Evolutionary conservation across 2,113 vertebrate species (phyloP).

Genomic region (Lynx canadensis): DNA sequence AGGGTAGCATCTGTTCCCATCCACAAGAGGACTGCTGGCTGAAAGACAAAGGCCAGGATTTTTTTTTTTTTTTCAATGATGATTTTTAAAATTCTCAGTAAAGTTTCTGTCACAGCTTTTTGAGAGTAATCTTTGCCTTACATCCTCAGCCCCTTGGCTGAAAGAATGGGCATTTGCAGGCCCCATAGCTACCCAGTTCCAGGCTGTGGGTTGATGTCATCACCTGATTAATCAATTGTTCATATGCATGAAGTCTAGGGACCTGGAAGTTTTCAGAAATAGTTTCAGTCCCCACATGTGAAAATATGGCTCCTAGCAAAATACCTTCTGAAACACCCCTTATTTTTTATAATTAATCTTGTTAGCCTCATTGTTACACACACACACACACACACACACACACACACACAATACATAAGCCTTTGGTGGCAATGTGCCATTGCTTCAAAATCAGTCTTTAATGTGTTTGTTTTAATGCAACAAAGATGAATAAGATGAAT

Average conservation of each 20-base stretch:
- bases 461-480: neutral
- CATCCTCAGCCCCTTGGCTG: neutral
- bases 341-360: constrained; percentile 7
- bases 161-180: neutral
- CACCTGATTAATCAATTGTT: neutral
- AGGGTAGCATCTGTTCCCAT: constrained; percentile 1
- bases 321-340: neutral
- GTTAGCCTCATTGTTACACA: neutral
- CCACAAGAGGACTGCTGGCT: neutral
- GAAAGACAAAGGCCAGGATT: constrained; percentile 30
- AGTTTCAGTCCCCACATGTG: neutral
- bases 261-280: constrained; percentile 39
- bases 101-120: neutral
- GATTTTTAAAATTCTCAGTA: constrained; percentile 29
- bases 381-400: too few relatives aligned
- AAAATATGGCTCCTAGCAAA: neutral
- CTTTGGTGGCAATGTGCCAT: neutral
- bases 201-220: neutral
- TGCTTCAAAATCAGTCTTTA: constrained; percentile 14
- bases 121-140: neutral
- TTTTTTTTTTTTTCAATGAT: constrained; percentile 17
- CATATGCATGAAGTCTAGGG: neutral
- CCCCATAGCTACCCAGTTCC: neutral
- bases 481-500: constrained; percentile 40
- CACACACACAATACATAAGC: neutral